phyloP scores from a whole-genome alignment of 2,113 vertebrate species.

The Crotalus tigris region DNA sequence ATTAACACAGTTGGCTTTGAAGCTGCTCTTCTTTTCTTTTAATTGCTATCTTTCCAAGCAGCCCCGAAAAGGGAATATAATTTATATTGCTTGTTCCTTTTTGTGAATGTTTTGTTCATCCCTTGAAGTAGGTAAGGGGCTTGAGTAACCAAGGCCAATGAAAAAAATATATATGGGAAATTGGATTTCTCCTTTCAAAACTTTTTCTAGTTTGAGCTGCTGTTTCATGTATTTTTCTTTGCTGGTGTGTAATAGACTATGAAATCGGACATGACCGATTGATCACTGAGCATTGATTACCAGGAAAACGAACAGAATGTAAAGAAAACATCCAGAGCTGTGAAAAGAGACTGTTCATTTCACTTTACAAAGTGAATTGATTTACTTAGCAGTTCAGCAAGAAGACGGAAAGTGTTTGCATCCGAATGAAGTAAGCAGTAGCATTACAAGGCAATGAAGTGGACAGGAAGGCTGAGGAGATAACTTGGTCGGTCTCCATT shows the following conservation, averaged over 20 bases:
- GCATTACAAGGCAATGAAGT: background rate
- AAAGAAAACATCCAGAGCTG: slow-evolving; percentile 55
- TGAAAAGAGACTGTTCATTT: slow-evolving; percentile 29
- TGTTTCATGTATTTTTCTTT: slow-evolving; percentile 40
- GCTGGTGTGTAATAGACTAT: slow-evolving; percentile 65
- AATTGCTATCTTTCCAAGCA: background rate
- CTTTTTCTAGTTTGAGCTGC: background rate
- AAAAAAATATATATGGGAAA: background rate
- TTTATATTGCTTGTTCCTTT: background rate
- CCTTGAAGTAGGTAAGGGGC: background rate
- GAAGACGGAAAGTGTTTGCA: background rate
- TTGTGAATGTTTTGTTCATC: background rate
- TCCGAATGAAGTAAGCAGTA: slow-evolving; percentile 16
- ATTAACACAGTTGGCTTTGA: background rate
- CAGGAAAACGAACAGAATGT: slow-evolving; percentile 53
- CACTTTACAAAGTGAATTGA: slow-evolving; percentile 36
- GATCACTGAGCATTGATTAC: slow-evolving; percentile 66
- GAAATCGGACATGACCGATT: slow-evolving; percentile 77
- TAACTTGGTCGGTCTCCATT: slow-evolving; percentile 65
- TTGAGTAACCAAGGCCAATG: background rate
- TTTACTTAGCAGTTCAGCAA: slow-evolving; percentile 20
- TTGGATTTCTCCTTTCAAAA: slow-evolving; percentile 8
- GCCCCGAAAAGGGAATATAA: background rate
- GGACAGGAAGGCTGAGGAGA: slow-evolving; percentile 51
- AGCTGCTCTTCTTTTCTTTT: background rate